Conservation (phyloP, 2,888 invertebrate genomes). For the Euplexia lucipara region DNA sequence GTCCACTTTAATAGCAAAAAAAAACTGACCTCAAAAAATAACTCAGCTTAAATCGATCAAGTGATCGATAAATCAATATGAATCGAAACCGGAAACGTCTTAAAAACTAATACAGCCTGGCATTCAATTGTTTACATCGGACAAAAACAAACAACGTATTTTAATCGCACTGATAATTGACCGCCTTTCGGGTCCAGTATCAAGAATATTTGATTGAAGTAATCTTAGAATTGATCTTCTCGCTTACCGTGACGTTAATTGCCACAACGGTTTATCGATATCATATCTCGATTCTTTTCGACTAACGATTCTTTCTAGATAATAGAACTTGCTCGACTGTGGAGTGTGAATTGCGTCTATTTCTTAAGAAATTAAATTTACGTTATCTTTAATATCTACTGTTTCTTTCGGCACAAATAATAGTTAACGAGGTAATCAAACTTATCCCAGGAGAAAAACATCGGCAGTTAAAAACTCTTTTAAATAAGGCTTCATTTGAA, state of each 20-base stretch:
- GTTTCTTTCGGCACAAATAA: too few relatives aligned
- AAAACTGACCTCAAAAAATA: slow-evolving; percentile 40
- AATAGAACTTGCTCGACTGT: slow-evolving; percentile 46
- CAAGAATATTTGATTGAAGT: slow-evolving; percentile 79
- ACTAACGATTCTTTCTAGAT: slow-evolving; percentile 71
- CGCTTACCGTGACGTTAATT: slow-evolving; percentile 85
- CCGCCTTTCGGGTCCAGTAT: slow-evolving; percentile 66
- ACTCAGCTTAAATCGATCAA: slow-evolving; percentile 30
- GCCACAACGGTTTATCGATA: slow-evolving; percentile 79
- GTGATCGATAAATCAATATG: slow-evolving; percentile 50
- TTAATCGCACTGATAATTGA: slow-evolving; percentile 37
- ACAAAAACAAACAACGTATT: slow-evolving; percentile 51
- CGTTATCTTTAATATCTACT: too few relatives aligned
- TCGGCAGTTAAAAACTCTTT: too few relatives aligned
- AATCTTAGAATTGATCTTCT: slow-evolving; percentile 79
- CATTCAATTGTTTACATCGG: slow-evolving; percentile 58
- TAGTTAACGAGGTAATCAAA: too few relatives aligned
- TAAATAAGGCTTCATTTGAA: too few relatives aligned
- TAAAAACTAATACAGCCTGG: slow-evolving; percentile 48
- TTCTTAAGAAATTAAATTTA: too few relatives aligned
- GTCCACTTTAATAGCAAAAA: slow-evolving; percentile 2
- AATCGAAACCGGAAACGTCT: slow-evolving; percentile 52
- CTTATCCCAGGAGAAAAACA: too few relatives aligned
- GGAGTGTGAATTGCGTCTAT: slow-evolving; percentile 52
- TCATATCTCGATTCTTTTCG: slow-evolving; percentile 65